Evolutionary conservation across 2,888 invertebrate species (phyloP), one percentile per base, ranked within the genome.

Genomic region (Protodeltote pygarga): DNA sequence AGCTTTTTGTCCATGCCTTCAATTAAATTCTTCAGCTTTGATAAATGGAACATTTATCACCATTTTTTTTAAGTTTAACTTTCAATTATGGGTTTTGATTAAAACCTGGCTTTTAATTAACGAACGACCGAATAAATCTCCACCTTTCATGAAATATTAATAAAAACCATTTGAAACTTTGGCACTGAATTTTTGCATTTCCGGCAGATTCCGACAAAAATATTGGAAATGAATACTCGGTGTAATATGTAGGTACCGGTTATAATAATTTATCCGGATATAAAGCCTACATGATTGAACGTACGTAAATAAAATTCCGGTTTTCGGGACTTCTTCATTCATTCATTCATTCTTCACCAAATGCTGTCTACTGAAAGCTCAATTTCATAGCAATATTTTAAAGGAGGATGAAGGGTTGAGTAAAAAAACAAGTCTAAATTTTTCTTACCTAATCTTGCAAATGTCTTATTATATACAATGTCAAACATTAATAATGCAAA

Each of bases 161-260:
- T n/a, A n/a, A 54, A 47, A 34, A 39, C 47, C 33, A 40, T 47
- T 45, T 45, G 25, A 41, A 54, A 54, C 38, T 45, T 45, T 39
- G 17, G 40, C 21, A 33, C 31, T 15, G 40, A 25, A 35, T 38
- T 61, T 59, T 48, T 47, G 17, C 25, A 45, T 46, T 20, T 47
- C 25, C 27, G 24, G 20, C 31, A 34, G 44, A 31, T 38, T 6
- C 27, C 32, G 37, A 28, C 39, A 35, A 52, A 48, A 51, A 47
- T 42, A 58, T 62, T 47, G 52, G 57, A 62, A 68, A 54, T 59
- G 49, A 62, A 67, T 58, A 42, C 32, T 27, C 25, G 37, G 45
- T 49, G 48, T 46, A 51, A 67, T 61, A 49, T 45, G 17, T 37
- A 28, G 45, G 17, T 37, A 28, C 46, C 23, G 35, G 37, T 38